phyloP scores from a whole-genome alignment of 2,888 invertebrate genomes.

The Tromatobia lineatoria region DNA sequence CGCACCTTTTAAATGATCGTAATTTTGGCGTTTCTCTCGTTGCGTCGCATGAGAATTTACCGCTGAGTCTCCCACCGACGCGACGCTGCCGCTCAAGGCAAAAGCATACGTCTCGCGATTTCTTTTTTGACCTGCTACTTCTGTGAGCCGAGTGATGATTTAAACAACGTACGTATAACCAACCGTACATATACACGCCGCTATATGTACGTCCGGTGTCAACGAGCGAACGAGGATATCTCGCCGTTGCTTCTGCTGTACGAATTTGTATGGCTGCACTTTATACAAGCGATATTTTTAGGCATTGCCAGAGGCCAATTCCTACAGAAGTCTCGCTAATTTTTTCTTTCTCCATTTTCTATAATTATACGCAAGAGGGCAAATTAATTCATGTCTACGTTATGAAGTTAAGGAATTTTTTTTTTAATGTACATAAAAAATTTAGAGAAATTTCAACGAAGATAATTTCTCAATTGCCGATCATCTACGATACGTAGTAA shows the following conservation, averaged over 20 bases:
- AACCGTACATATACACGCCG: conserved; percentile 16
- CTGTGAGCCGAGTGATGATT: conserved; percentile 50
- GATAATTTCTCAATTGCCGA: neutral
- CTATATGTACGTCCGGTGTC: conserved; percentile 26
- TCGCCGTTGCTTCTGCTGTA: conserved; percentile 10
- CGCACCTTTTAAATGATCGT: conserved; percentile 50
- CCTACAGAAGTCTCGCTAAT: neutral
- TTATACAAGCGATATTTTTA: conserved; percentile 51
- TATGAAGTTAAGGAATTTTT: neutral
- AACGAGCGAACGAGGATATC: conserved; percentile 33
- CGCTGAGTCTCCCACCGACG: conserved; percentile 36
- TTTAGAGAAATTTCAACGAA: neutral
- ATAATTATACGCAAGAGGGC: neutral
- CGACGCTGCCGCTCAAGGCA: conserved; percentile 17
- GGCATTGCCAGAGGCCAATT: conserved; percentile 19
- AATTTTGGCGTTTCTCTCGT: conserved; percentile 46
- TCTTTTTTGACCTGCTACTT: conserved; percentile 42
- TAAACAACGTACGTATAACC: conserved; percentile 35
- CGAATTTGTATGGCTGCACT: conserved; percentile 50
- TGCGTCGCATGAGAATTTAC: conserved; percentile 40
- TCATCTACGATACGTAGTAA: neutral
- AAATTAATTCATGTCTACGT: neutral
- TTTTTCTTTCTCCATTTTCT: neutral
- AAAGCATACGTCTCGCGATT: conserved; percentile 31
- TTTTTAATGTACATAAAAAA: neutral